These are phyloP conservation scores for Prosapia bicincta DNA, from an alignment of 2,888 invertebrate genomes.

Conservation along the genomic window DNA sequence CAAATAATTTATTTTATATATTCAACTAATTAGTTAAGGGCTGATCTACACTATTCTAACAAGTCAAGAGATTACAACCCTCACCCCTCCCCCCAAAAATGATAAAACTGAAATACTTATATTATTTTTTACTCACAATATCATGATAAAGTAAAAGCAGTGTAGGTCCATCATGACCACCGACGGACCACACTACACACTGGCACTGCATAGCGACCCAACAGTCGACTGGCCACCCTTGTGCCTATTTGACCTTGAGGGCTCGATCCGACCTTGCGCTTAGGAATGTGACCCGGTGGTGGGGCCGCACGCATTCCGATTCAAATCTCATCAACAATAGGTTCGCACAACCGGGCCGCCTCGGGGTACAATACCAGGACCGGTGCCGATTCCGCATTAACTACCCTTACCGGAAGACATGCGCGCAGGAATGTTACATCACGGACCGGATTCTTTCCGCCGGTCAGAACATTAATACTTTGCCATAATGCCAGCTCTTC, in stretches of 20 bases:
- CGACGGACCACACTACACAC: neutral
- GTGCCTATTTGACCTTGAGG: neutral
- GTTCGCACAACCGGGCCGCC: neutral
- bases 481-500: too few species aligned
- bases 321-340: neutral
- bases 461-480: too few species aligned
- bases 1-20: too few species aligned
- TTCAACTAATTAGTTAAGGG: too few species aligned
- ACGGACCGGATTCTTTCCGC: neutral
- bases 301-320: conserved; percentile 2
- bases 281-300: neutral
- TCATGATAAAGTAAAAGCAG: neutral
- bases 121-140: neutral
- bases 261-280: neutral
- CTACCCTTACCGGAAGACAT: neutral
- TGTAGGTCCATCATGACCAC: neutral
- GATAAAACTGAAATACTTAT: too few species aligned
- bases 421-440: neutral
- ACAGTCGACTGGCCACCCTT: neutral
- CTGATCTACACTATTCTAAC: too few species aligned
- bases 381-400: neutral
- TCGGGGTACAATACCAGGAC: neutral
- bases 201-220: neutral
- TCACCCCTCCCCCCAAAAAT: too few species aligned
- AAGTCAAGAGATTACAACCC: too few species aligned